A percentile compares a stretch with the other conserved stretches of the same genome.
These are phyloP conservation scores for Hypomecis punctinalis DNA, from an alignment of 2,888 invertebrate genomes.

Conservation along the genomic window DNA sequence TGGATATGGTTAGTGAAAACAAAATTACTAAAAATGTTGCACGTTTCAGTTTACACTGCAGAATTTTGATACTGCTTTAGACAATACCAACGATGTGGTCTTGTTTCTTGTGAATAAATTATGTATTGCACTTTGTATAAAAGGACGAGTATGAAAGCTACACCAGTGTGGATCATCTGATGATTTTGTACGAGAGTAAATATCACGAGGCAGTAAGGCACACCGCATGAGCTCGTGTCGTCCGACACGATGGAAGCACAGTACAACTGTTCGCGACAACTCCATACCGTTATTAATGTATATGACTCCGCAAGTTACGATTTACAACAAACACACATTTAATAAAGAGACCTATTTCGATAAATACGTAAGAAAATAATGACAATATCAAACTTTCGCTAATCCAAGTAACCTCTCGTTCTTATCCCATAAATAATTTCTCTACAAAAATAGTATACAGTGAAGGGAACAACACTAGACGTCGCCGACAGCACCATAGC, in stretches of 20 bases:
- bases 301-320: constrained; percentile 70
- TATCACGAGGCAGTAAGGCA: constrained; percentile 66
- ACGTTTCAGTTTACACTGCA: constrained; percentile 51
- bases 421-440: constrained; percentile 85
- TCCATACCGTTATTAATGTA: constrained; percentile 32
- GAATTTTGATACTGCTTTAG: constrained; percentile 41
- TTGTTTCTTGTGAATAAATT: constrained; percentile 46
- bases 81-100: constrained; percentile 46
- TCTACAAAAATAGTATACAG: constrained; percentile 84
- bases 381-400: constrained; percentile 73
- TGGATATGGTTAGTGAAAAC: constrained; percentile 71
- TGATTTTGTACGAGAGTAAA: constrained; percentile 39
- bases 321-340: constrained; percentile 78
- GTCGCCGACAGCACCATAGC: constrained; percentile 66
- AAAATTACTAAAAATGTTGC: constrained; percentile 55
- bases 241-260: constrained; percentile 62
- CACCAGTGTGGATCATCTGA: constrained; percentile 34
- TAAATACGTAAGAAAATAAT: constrained; percentile 85
- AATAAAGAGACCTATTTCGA: constrained; percentile 75
- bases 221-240: constrained; percentile 66
- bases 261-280: constrained; percentile 40
- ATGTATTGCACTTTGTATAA: constrained; percentile 42
- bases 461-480: constrained; percentile 65
- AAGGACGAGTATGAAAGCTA: constrained; percentile 43
- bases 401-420: constrained; percentile 77